A percentile compares a stretch with the other conserved stretches of the same genome.
Evolutionary conservation across 2,888 invertebrate species (phyloP).

Genomic region (Anoplius nigerrimus): DNA sequence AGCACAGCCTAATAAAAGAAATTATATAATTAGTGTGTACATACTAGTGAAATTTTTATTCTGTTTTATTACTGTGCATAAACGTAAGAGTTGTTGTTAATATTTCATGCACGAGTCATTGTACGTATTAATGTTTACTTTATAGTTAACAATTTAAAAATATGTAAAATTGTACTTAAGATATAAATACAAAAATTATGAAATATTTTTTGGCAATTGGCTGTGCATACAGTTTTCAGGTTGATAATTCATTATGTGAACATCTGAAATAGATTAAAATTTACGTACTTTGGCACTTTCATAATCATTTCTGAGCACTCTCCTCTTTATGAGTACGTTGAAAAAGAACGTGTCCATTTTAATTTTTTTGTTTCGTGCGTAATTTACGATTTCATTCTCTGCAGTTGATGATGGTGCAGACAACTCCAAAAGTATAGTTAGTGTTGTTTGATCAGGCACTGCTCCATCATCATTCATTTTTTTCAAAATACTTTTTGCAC

Average conservation of each 20-base stretch:
- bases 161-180: too few relatives aligned
- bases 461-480: slow-evolving; percentile 83
- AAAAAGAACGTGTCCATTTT: slow-evolving; percentile 88
- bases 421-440: slow-evolving; percentile 81
- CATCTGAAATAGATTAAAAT: background rate
- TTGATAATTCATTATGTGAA: too few relatives aligned
- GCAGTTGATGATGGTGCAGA: too few relatives aligned
- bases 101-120: too few relatives aligned
- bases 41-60: background rate
- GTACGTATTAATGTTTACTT: too few relatives aligned
- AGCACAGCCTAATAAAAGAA: slow-evolving; percentile 74
- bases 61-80: background rate
- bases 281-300: slow-evolving; percentile 81
- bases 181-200: too few relatives aligned
- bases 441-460: slow-evolving; percentile 86
- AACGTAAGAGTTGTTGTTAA: background rate
- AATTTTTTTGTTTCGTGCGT: slow-evolving; percentile 79
- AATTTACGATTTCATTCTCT: slow-evolving; percentile 82
- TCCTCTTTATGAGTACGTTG: slow-evolving; percentile 90
- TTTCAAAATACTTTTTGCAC: slow-evolving; percentile 84
- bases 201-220: too few relatives aligned
- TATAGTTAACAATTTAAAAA: too few relatives aligned
- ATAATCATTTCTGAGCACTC: slow-evolving; percentile 83
- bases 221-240: too few relatives aligned
- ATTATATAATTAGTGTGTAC: background rate